Percentiles rank a stretch among this genome's conserved stretches.
phyloP scores from a whole-genome alignment of 2,113 vertebrate species.

The Ibidorhyncha struthersii region DNA sequence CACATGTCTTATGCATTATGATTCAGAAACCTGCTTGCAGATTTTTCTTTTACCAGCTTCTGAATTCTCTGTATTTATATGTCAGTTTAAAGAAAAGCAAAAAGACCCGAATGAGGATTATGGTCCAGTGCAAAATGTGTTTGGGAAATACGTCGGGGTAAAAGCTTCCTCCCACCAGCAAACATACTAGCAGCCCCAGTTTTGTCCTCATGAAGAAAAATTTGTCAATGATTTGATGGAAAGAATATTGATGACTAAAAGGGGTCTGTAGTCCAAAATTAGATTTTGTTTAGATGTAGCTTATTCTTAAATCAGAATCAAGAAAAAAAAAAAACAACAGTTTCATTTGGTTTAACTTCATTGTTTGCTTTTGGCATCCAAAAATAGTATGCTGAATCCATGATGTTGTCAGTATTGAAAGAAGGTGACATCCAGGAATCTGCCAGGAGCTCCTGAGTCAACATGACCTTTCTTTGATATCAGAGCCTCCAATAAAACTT shows the following conservation, averaged over 20 bases:
- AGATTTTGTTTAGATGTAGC: not conserved
- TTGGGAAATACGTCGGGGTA: not conserved
- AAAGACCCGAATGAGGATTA: not conserved
- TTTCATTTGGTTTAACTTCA: not conserved
- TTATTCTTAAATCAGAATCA: not conserved
- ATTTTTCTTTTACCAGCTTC: not conserved
- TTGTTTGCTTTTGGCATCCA: not conserved
- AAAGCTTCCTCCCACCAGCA: not conserved
- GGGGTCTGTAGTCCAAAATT: not conserved
- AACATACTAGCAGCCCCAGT: not conserved
- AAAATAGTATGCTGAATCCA: not conserved
- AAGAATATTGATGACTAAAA: not conserved
- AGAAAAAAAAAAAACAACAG: not conserved
- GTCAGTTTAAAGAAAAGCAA: not conserved
- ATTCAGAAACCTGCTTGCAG: slow-evolving; percentile 17
- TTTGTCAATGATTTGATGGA: not conserved
- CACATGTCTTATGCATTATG: not conserved
- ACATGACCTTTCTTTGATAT: not conserved
- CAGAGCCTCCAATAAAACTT: not conserved
- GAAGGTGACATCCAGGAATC: not conserved
- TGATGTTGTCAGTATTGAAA: not conserved
- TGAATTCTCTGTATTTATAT: not conserved
- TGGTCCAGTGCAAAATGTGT: not conserved
- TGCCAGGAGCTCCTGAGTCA: not conserved
- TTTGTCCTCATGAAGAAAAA: not conserved